Evolutionary conservation across 2,113 vertebrate genomes (phyloP), one percentile per base, ranked within the genome.

Genomic region (Desmodus rotundus): DNA sequence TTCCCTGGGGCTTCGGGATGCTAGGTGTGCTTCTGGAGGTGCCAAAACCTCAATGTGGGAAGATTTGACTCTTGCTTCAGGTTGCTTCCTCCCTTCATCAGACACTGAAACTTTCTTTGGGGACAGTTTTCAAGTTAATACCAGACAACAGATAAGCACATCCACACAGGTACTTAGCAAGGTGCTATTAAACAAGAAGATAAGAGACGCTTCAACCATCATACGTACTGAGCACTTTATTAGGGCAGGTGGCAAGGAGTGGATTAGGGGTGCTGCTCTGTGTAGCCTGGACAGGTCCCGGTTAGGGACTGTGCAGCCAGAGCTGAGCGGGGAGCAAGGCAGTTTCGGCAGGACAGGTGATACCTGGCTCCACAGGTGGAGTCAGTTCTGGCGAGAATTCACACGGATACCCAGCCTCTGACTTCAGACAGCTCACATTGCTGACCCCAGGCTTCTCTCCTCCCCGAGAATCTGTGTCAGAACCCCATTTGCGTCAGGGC

Each of bases 41-140:
- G 17, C 10, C 45, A 2, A 19, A 58, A 17, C 38, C 19, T 72
- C 0, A 0, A 14, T 6, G 68, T 38, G 0, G 1, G 36, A 58
- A 80, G 38, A 20, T 28, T 5, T 16, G 8, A 63, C 26, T 43
- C 33, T 56, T 26, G 9, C 36, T 28, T 68, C 58, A 58, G 52
- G 7, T n/a, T 84, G 74, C 58, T 83, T 56, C 9, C 9, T 10
- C 16, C 20, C 10, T 2, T 52, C 38, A 7, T 72, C 7, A 52
- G 65, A 86, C 45, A 13, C 43, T 0, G 11, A 87, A 28, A 7
- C 10, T 61, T 6, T 70, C 10, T 43, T 28, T 19, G 1, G 33
- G 45, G 63, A 36, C 4, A 33, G 19, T 58, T 85, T 91, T 76
- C 38, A 84, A 52, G 22, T 63, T 24, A 77, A 50, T 24, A 31